Percentiles rank a stretch among this genome's conserved stretches.
Evolutionary conservation across 2,113 vertebrate species (phyloP).

Genomic region (Colossoma macropomum): DNA sequence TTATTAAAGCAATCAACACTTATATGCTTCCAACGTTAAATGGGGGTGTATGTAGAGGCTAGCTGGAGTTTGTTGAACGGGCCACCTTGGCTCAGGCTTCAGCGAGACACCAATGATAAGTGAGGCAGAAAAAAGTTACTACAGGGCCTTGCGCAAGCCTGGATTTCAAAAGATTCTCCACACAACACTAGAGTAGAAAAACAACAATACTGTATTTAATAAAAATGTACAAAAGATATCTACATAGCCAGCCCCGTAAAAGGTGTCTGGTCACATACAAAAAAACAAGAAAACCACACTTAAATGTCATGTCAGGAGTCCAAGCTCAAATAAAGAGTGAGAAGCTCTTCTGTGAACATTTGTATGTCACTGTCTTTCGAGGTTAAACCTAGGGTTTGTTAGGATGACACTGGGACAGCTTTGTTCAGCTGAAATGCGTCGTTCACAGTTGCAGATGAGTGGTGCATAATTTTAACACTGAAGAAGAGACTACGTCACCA

Average conservation of each 20-base stretch:
- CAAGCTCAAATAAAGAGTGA: neutral
- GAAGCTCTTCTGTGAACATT: neutral
- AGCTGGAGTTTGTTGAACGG: neutral
- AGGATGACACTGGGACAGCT: neutral
- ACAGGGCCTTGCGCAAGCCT: neutral
- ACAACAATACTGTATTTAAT: slow-evolving; percentile 81
- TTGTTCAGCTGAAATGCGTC: neutral
- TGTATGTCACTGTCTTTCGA: neutral
- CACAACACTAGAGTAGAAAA: slow-evolving; percentile 66
- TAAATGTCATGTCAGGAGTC: slow-evolving; percentile 36
- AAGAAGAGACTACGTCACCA: neutral
- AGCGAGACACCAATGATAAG: neutral
- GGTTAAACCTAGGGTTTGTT: neutral
- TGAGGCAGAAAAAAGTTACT: neutral
- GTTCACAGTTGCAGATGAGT: neutral
- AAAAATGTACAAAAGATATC: slow-evolving; percentile 96
- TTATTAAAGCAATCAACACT: slow-evolving; percentile 70
- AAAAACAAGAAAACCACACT: slow-evolving; percentile 39
- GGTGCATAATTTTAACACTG: neutral
- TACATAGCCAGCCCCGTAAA: slow-evolving; percentile 81
- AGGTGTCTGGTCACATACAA: slow-evolving; percentile 59
- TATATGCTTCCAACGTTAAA: slow-evolving; percentile 44
- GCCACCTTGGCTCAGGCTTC: neutral
- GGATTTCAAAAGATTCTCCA: slow-evolving; percentile 43
- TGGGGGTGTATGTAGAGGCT: neutral